Evolutionary conservation across 1,140 invertebrate genomes (phyloP).

Genomic region (Bombus ignitus): DNA sequence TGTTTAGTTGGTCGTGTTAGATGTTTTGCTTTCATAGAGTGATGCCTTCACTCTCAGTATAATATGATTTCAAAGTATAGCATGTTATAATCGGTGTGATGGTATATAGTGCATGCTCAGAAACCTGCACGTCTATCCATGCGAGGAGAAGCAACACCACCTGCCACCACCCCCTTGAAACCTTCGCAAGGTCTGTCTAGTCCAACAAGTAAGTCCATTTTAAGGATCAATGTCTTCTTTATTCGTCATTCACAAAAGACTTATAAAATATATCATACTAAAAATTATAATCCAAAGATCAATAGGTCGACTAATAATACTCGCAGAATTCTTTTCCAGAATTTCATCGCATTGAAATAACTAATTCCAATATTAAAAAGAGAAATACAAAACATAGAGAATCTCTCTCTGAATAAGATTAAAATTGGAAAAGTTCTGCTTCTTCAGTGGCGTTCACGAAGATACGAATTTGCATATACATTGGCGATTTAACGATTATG

Average conservation of each 20-base stretch:
- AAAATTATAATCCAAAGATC: neutral
- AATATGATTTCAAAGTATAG: conserved; percentile 35
- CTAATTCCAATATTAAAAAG: neutral
- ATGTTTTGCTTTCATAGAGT: neutral
- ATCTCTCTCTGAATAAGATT: neutral
- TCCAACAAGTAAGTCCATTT: conserved; percentile 76
- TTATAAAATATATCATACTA: neutral
- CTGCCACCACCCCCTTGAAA: conserved; percentile 70
- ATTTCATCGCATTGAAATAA: neutral
- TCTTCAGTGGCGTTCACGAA: neutral
- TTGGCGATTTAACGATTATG: neutral
- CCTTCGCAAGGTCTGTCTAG: conserved; percentile 66
- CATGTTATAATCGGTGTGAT: conserved; percentile 74
- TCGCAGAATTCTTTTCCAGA: neutral
- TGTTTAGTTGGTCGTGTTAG: neutral
- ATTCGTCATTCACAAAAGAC: neutral
- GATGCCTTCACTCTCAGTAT: neutral
- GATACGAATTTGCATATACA: neutral
- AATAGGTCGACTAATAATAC: neutral
- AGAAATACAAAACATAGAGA: too few relatives aligned
- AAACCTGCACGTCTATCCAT: conserved; percentile 71
- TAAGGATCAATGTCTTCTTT: conserved; percentile 13
- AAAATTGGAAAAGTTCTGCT: neutral
- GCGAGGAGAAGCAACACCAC: conserved; percentile 60
- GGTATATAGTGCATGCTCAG: conserved; percentile 78